phyloP scores from a whole-genome alignment of 2,888 invertebrate species.

The Protonemura montana region DNA sequence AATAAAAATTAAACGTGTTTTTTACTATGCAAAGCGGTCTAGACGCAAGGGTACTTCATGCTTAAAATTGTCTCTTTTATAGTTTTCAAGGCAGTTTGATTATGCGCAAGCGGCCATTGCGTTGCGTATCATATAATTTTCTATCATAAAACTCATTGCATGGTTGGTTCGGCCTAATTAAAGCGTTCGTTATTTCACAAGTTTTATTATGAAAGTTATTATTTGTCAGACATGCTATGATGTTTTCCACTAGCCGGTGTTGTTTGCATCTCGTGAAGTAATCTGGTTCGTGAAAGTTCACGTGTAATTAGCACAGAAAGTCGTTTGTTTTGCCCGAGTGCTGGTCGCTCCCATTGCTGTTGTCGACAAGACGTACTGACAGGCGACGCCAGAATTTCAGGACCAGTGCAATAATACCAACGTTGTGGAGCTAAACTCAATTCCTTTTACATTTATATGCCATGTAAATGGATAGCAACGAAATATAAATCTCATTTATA shows the following conservation, averaged over 20 bases:
- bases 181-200: not conserved
- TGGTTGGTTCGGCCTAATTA: not conserved
- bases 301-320: not conserved
- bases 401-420: not conserved
- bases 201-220: slow-evolving; percentile 7
- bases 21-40: no score
- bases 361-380: not conserved
- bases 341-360: not conserved
- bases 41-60: not conserved
- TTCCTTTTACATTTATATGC: not conserved
- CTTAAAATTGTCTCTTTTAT: not conserved
- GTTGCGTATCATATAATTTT: not conserved
- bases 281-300: not conserved
- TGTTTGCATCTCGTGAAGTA: not conserved
- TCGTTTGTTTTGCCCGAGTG: not conserved
- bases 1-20: no score
- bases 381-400: not conserved
- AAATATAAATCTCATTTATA: not conserved
- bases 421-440: not conserved
- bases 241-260: not conserved
- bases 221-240: not conserved
- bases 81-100: not conserved
- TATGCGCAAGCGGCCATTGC: not conserved
- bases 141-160: not conserved
- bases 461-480: not conserved